phyloP scores from a whole-genome alignment of 2,888 invertebrate species.

The Rosalia funebris region DNA sequence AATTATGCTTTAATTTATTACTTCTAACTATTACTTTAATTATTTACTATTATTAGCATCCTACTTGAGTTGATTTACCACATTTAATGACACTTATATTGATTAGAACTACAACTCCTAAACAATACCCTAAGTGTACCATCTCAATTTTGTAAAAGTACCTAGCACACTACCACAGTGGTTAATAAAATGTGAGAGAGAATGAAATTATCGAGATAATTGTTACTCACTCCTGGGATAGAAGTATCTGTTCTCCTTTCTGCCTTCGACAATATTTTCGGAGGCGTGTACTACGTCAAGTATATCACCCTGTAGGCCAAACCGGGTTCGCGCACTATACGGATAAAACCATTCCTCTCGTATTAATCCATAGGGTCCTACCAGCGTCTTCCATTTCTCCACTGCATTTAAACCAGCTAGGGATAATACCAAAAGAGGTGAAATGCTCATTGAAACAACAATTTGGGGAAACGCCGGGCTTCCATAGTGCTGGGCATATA shows the following conservation, averaged over 20 bases:
- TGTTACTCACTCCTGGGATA: slow-evolving; percentile 80
- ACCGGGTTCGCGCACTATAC: slow-evolving; percentile 76
- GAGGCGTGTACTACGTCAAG: slow-evolving; percentile 86
- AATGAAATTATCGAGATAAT: too few relatives aligned
- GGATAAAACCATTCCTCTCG: slow-evolving; percentile 78
- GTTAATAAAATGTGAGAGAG: too few relatives aligned
- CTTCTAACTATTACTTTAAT: too few relatives aligned
- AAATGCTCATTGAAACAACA: slow-evolving; percentile 82
- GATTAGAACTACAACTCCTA: too few relatives aligned
- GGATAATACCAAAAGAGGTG: slow-evolving; percentile 77
- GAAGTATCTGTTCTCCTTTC: slow-evolving; percentile 87
- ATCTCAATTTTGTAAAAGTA: too few relatives aligned
- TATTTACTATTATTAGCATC: too few relatives aligned
- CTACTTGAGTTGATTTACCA: too few relatives aligned
- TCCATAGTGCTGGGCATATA: slow-evolving; percentile 81
- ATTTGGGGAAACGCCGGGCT: slow-evolving; percentile 79
- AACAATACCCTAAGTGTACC: too few relatives aligned
- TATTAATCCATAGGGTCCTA: slow-evolving; percentile 76
- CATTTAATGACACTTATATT: too few relatives aligned
- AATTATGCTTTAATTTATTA: too few relatives aligned
- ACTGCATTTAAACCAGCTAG: slow-evolving; percentile 77
- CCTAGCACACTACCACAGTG: too few relatives aligned
- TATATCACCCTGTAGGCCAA: slow-evolving; percentile 73
- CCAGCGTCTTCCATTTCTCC: slow-evolving; percentile 75
- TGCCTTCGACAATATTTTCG: slow-evolving; percentile 71